Conservation (phyloP, 2,888 invertebrate genomes). For the Erynnis tages region DNA sequence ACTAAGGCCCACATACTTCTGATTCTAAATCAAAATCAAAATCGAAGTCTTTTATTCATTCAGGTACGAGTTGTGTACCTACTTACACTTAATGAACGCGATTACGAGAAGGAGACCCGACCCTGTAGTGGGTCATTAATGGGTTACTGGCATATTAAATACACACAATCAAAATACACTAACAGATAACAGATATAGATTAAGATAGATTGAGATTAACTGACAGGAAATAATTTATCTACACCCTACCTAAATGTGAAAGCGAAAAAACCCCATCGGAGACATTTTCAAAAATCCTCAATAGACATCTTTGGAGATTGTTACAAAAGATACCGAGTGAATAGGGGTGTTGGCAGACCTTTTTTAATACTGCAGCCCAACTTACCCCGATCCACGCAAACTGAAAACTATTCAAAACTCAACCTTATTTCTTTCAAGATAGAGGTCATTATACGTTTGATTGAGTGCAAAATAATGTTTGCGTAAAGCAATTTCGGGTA, state of each 20-base stretch:
- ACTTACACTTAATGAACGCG: too few relatives aligned
- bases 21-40: too few relatives aligned
- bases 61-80: too few relatives aligned
- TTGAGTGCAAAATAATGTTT: constrained; percentile 30
- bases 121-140: too few relatives aligned
- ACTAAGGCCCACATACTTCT: too few relatives aligned
- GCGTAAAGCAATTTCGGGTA: constrained; percentile 63
- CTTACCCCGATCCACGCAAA: not conserved
- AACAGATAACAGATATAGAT: constrained; percentile 10
- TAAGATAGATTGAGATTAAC: constrained; percentile 26
- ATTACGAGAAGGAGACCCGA: too few relatives aligned
- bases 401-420: constrained; percentile 29
- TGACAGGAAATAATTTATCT: constrained; percentile 38
- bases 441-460: constrained; percentile 31
- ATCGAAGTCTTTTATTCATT: too few relatives aligned
- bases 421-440: accelerated
- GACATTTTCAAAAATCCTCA: constrained; percentile 50
- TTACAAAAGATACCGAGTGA: constrained; percentile 63
- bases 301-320: constrained; percentile 55
- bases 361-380: constrained; percentile 57
- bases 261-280: constrained; percentile 44
- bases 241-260: constrained; percentile 37
- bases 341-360: constrained; percentile 68
- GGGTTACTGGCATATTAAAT: too few relatives aligned
- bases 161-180: too few relatives aligned